Evolutionary conservation across 2,888 invertebrate genomes (phyloP).

Genomic region (Protodeltote pygarga): DNA sequence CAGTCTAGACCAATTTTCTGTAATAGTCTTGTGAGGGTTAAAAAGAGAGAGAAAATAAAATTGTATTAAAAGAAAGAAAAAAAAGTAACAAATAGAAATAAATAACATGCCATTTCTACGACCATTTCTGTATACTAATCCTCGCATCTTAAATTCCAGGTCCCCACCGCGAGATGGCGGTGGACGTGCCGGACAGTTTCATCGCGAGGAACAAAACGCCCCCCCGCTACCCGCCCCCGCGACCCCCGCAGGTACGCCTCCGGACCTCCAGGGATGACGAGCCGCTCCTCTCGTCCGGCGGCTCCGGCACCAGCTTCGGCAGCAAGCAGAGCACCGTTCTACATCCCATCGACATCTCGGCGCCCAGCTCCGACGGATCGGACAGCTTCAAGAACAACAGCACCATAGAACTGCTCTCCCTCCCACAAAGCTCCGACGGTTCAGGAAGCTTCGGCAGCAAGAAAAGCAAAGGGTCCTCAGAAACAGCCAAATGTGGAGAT

Average conservation of each 20-base stretch:
- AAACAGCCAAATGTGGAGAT: conserved; percentile 80
- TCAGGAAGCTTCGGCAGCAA: conserved; percentile 80
- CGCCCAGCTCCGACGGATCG: conserved; percentile 75
- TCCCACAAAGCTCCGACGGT: conserved; percentile 79
- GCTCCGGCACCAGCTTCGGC: conserved; percentile 79
- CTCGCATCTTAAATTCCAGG: conserved; percentile 79
- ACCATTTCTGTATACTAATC: neutral
- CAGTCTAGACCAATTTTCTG: no score
- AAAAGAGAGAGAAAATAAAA: no score
- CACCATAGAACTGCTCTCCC: conserved; percentile 75
- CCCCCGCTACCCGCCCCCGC: conserved; percentile 95
- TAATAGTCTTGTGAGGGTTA: no score
- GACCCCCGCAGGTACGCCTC: conserved; percentile 89
- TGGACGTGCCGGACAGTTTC: conserved; percentile 98
- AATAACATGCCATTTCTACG: neutral
- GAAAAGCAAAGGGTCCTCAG: conserved; percentile 78
- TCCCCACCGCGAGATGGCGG: conserved; percentile 99
- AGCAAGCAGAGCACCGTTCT: conserved; percentile 80
- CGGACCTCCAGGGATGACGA: conserved; percentile 82
- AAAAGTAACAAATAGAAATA: no score
- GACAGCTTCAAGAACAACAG: conserved; percentile 78
- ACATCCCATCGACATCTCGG: conserved; percentile 71
- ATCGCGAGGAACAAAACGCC: conserved; percentile 96
- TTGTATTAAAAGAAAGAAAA: no score
- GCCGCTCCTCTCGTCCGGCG: conserved; percentile 79